These are phyloP conservation scores for Scophthalmus maximus DNA, from an alignment of 2,113 vertebrate genomes.

Conservation along the genomic window DNA sequence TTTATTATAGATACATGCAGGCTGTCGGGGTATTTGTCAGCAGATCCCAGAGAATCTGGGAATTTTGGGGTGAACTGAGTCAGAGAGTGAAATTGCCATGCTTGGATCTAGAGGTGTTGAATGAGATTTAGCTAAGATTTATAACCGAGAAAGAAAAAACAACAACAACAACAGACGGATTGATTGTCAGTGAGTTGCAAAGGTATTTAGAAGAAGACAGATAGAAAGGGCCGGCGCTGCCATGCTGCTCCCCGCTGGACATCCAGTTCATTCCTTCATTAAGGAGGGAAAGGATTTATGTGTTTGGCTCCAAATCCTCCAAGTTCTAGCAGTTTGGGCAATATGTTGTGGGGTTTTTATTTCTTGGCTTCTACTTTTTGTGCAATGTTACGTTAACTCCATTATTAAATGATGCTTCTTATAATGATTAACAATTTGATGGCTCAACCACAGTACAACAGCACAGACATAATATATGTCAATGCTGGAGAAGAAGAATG, in stretches of 20 bases:
- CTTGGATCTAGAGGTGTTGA: not conserved
- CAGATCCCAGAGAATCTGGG: not conserved
- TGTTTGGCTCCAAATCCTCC: conserved; percentile 55
- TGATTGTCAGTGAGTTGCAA: conserved; percentile 29
- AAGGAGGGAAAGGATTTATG: conserved; percentile 58
- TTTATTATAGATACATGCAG: conserved; percentile 12
- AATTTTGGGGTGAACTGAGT: conserved; percentile 1
- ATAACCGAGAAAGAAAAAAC: not conserved
- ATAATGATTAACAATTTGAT: not conserved
- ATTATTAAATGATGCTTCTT: conserved; percentile 8
- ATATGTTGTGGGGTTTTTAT: conserved; percentile 38
- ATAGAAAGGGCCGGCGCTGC: conserved; percentile 47
- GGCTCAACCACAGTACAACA: not conserved
- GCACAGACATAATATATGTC: too few species aligned
- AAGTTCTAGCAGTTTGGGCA: conserved; percentile 18
- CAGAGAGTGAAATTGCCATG: not conserved
- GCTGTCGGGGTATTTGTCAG: conserved; percentile 16
- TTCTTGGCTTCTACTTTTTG: conserved; percentile 19
- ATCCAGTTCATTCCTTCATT: conserved; percentile 55
- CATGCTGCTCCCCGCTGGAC: conserved; percentile 58
- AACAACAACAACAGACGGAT: conserved; percentile 11
- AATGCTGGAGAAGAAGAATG: too few species aligned
- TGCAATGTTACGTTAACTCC: not conserved
- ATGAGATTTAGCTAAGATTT: conserved; percentile 6
- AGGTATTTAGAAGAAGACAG: conserved; percentile 33